Percentiles rank a stretch among this genome's conserved stretches.
phyloP scores from a whole-genome alignment of 2,797 vertebrate species.

The Cryptoprocta ferox region DNA sequence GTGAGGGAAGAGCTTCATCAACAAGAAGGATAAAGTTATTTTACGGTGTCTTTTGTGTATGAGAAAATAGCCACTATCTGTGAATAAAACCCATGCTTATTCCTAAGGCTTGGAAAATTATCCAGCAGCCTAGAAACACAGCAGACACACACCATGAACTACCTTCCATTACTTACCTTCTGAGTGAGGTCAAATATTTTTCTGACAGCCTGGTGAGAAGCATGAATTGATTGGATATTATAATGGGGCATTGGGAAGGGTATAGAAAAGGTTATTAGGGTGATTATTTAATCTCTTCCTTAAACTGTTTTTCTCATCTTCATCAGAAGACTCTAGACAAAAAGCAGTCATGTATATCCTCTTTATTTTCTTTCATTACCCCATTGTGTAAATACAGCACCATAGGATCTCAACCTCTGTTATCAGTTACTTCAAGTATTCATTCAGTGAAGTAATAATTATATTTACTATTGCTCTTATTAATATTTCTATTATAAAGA shows the following conservation, averaged over 20 bases:
- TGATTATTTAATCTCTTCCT: conserved; percentile 34
- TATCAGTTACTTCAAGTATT: background rate
- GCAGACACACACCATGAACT: background rate
- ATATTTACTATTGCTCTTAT: background rate
- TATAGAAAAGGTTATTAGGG: background rate
- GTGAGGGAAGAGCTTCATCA: background rate
- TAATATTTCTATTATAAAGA: conserved; percentile 48
- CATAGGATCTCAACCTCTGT: background rate
- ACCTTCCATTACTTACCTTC: background rate
- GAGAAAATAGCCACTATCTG: background rate
- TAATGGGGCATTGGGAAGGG: background rate
- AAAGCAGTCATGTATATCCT: background rate
- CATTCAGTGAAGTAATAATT: background rate
- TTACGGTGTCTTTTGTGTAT: background rate
- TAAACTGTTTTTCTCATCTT: background rate
- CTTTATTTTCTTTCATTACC: background rate
- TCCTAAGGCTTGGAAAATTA: conserved; percentile 43
- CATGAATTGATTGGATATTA: background rate
- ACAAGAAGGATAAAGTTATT: background rate
- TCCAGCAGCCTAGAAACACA: conserved; percentile 28
- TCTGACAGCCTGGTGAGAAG: background rate
- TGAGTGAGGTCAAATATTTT: background rate
- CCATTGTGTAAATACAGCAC: background rate
- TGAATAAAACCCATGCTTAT: background rate
- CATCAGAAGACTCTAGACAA: background rate